Percentiles rank a stretch among this genome's conserved stretches.
These are phyloP conservation scores for Oplegnathus fasciatus DNA, from an alignment of 2,113 vertebrate species.

Conservation along the genomic window DNA sequence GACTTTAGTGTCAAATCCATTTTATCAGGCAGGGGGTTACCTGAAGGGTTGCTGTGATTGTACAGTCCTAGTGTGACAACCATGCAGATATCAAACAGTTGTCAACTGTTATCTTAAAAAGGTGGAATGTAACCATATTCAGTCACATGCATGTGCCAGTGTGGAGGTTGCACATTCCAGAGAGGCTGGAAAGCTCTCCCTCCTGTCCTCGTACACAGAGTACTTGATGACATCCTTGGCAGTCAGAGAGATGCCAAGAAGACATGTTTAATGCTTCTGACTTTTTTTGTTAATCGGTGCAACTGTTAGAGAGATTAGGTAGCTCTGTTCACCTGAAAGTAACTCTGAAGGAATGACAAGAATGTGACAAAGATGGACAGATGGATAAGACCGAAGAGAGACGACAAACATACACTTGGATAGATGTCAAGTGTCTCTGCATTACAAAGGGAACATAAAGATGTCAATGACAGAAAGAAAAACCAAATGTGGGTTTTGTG, in stretches of 20 bases:
- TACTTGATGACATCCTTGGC: slow-evolving; percentile 41
- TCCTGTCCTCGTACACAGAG: neutral
- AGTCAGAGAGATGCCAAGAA: slow-evolving; percentile 22
- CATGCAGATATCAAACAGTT: slow-evolving; percentile 18
- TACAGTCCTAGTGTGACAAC: slow-evolving; percentile 16
- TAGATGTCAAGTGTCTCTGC: neutral
- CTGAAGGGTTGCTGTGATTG: slow-evolving; percentile 33
- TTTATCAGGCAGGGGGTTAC: slow-evolving; percentile 34
- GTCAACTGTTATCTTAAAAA: slow-evolving; percentile 44
- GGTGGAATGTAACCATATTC: slow-evolving; percentile 47
- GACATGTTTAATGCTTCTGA: slow-evolving; percentile 40
- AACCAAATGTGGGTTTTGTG: neutral
- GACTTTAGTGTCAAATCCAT: slow-evolving; percentile 39
- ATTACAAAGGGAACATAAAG: neutral
- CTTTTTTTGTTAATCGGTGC: slow-evolving; percentile 28
- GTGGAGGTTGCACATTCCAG: slow-evolving; percentile 54
- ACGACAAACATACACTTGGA: neutral
- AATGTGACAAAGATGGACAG: slow-evolving; percentile 59
- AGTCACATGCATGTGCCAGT: slow-evolving; percentile 33
- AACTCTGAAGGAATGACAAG: slow-evolving; percentile 41
- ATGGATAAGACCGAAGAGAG: neutral
- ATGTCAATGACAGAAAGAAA: neutral
- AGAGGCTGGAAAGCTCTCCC: slow-evolving; percentile 3
- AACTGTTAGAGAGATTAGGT: slow-evolving; percentile 36
- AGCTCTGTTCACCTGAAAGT: slow-evolving; percentile 42